phyloP scores from a whole-genome alignment of 2,888 invertebrate genomes.

The Mongoloraphidia duomilia region DNA sequence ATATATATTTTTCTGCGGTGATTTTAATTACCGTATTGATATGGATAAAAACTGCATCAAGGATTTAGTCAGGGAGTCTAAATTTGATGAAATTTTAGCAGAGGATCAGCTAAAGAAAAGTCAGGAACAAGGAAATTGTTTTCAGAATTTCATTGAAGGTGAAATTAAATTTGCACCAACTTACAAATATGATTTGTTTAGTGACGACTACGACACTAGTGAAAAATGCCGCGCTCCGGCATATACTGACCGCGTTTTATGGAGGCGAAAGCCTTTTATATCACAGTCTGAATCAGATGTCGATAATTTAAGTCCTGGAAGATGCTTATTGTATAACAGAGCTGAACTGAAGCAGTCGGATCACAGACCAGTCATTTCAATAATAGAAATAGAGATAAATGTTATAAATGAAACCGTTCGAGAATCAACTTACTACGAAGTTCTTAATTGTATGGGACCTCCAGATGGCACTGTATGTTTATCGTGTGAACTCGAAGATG shows the following conservation, averaged over 20 bases:
- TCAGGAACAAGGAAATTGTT: slow-evolving; percentile 67
- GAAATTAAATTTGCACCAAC: slow-evolving; percentile 87
- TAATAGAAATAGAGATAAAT: slow-evolving; percentile 76
- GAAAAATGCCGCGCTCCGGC: slow-evolving; percentile 95
- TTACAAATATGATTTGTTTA: slow-evolving; percentile 97
- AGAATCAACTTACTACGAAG: slow-evolving; percentile 68
- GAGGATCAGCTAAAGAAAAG: slow-evolving; percentile 69
- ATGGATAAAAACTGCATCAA: slow-evolving; percentile 90
- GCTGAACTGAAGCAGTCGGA: slow-evolving; percentile 95
- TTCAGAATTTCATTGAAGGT: slow-evolving; percentile 88
- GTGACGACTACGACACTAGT: slow-evolving; percentile 97
- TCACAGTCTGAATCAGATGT: slow-evolving; percentile 17
- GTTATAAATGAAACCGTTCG: slow-evolving; percentile 65
- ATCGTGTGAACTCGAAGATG: slow-evolving; percentile 29
- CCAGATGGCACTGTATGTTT: slow-evolving; percentile 85
- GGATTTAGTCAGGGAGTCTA: slow-evolving; percentile 59
- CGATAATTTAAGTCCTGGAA: slow-evolving; percentile 61
- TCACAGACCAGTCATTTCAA: slow-evolving; percentile 88
- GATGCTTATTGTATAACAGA: slow-evolving; percentile 75
- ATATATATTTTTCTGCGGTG: slow-evolving; percentile 98
- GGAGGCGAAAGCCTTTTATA: slow-evolving; percentile 45
- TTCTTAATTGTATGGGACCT: slow-evolving; percentile 78
- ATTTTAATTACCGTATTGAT: slow-evolving; percentile 96
- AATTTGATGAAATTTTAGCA: slow-evolving; percentile 60
- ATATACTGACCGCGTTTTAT: slow-evolving; percentile 96